Evolutionary conservation across 1,140 invertebrate genomes (phyloP).

Genomic region (Ceratoteleas bidentatus): DNA sequence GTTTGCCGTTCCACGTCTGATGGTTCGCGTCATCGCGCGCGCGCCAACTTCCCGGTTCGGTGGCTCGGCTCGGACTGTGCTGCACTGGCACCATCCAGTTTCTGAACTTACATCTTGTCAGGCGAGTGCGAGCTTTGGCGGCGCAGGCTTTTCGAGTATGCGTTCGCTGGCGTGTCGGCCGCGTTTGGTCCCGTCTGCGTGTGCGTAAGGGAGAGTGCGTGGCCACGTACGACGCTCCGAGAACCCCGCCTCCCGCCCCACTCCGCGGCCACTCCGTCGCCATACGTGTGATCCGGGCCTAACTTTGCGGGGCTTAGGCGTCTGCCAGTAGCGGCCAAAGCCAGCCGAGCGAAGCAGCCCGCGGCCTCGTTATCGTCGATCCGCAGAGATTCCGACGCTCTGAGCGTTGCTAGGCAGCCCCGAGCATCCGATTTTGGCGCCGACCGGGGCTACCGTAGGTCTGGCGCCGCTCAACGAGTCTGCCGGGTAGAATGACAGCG

Average conservation of each 20-base stretch:
- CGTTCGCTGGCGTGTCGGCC: conserved; percentile 42
- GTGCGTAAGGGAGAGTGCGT: conserved; percentile 66
- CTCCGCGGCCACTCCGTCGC: conserved; percentile 65
- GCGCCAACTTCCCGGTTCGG: conserved; percentile 80
- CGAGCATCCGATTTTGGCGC: too few relatives aligned
- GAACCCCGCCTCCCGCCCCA: conserved; percentile 75
- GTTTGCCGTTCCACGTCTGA: neutral
- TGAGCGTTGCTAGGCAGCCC: too few relatives aligned
- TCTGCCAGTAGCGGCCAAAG: conserved; percentile 34
- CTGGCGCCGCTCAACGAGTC: too few relatives aligned
- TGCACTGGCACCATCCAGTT: conserved; percentile 80
- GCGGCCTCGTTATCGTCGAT: too few relatives aligned
- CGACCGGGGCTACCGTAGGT: too few relatives aligned
- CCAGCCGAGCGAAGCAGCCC: conserved; percentile 7
- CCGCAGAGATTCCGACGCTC: too few relatives aligned
- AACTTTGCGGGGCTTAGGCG: conserved; percentile 52
- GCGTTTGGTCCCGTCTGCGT: conserved; percentile 39
- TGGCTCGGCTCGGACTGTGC: conserved; percentile 81
- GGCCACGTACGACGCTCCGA: conserved; percentile 60
- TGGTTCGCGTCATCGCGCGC: conserved; percentile 42
- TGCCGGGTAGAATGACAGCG: too few relatives aligned
- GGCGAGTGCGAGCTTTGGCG: conserved; percentile 79
- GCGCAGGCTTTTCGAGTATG: conserved; percentile 26
- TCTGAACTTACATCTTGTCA: conserved; percentile 81
- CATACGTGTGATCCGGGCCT: conserved; percentile 71